Percentiles rank a stretch among this genome's conserved stretches.
Evolutionary conservation across 2,113 vertebrate genomes (phyloP).

Genomic region (Chloebia gouldiae): DNA sequence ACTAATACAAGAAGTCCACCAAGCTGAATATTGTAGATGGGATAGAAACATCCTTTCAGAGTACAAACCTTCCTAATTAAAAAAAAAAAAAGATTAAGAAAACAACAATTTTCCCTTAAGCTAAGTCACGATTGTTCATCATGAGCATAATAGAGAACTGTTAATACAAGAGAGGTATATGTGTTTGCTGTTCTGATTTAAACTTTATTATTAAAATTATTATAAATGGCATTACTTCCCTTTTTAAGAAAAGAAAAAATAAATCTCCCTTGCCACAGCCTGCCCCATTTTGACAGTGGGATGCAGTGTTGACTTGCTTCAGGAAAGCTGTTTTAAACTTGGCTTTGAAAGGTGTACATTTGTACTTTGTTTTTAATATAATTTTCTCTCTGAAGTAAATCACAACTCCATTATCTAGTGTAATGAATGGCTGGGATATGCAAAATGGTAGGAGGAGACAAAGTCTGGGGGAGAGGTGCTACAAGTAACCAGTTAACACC

Average conservation of each 20-base stretch:
- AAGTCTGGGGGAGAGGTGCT: fast-evolving
- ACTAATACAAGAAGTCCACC: neutral
- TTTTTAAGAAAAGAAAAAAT: neutral
- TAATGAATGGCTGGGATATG: neutral
- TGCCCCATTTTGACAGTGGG: neutral
- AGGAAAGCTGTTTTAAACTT: neutral
- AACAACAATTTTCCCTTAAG: neutral
- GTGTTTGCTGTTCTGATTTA: neutral
- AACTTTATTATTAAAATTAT: neutral
- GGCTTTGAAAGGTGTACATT: neutral
- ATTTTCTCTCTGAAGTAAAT: neutral
- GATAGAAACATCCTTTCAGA: neutral
- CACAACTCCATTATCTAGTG: neutral
- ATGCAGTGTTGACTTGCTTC: neutral
- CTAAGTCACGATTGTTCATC: neutral
- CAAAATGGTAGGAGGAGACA: neutral
- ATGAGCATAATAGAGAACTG: neutral
- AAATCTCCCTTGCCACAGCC: neutral
- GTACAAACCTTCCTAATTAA: neutral
- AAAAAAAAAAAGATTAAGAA: neutral
- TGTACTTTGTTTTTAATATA: neutral
- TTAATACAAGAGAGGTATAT: neutral
- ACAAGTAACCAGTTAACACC: neutral
- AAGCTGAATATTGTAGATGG: neutral
- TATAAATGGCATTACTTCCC: neutral